Evolutionary conservation across 1,140 invertebrate genomes (phyloP), one percentile per base, ranked within the genome.

Genomic region (Sinella curviseta): DNA sequence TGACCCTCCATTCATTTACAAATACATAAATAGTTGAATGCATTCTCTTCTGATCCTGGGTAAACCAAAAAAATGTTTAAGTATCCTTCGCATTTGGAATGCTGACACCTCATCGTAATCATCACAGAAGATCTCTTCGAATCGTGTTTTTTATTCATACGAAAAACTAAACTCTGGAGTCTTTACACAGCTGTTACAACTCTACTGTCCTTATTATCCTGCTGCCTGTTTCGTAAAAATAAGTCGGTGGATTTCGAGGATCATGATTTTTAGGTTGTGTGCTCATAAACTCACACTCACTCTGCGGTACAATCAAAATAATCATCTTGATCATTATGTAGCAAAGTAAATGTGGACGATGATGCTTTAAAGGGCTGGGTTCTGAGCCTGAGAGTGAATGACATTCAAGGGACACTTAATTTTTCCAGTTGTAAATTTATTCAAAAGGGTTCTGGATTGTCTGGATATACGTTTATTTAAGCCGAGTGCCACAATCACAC

Each of bases 241-340:
- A n/a, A n/a, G n/a, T n/a, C n/a, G n/a, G 20, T 48, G 8, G 39
- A 12, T 48, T 20, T 48, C 8, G 39, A 48, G 39, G 20, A 48
- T 48, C 39, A 12, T 8, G 39, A 48, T 48, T 48, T 48, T 20
- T 20, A 48, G 39, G 39, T 12, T 48, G 39, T 12, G 39, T 48
- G 20, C 39, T 12, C 20, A 48, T 48, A 48, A 48, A 48, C 39
- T 8, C 39, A 48, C n/a, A n/a, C n/a, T n/a, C n/a, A n/a, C n/a
- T 48, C 39, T 20, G 39, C 20, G 57, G 30, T 33, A 30, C n/a
- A 70, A 70, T 70, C 65, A 70, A 70, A 70, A 70, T 70, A 70
- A 70, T 70, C 65, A 70, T 70, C 65, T 70, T 33, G 8, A 48
- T 60, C n/a, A n/a, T n/a, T n/a, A n/a, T 60, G 57, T 60, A 60